Percentiles rank a stretch among this genome's conserved stretches.
These are phyloP conservation scores for Caranx melampygus DNA, from an alignment of 2,113 vertebrate genomes.

Conservation along the genomic window DNA sequence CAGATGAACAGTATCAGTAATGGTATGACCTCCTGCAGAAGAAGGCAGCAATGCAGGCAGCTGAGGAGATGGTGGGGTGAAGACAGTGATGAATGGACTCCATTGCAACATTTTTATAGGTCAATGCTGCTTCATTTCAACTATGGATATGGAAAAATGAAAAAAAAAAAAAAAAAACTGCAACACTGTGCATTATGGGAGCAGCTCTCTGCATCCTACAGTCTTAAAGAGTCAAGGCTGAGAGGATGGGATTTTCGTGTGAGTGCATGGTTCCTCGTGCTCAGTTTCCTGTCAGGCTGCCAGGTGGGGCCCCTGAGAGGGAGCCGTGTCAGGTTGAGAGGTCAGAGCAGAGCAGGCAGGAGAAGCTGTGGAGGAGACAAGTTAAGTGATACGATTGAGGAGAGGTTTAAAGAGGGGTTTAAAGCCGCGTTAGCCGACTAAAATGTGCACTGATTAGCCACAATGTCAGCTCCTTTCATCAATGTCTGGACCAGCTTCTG, in stretches of 20 bases:
- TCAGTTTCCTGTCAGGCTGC: conserved; percentile 26
- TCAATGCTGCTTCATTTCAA: conserved; percentile 30
- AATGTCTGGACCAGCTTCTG: conserved; percentile 32
- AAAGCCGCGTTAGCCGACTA: not conserved
- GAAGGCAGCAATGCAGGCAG: conserved; percentile 34
- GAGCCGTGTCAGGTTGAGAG: conserved; percentile 15
- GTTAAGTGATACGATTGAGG: conserved; percentile 20
- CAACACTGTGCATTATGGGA: conserved; percentile 35
- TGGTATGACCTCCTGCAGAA: conserved; percentile 38
- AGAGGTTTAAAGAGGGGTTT: not conserved
- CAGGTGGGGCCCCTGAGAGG: not conserved
- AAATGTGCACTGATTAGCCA: conserved; percentile 15
- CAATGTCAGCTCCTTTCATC: conserved; percentile 44
- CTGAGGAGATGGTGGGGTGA: conserved; percentile 4
- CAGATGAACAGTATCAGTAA: conserved; percentile 44
- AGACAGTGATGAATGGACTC: conserved; percentile 47
- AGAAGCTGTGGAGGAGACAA: not conserved
- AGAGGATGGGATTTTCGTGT: not conserved
- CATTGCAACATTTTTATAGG: conserved; percentile 49
- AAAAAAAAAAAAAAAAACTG: not conserved
- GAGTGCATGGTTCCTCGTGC: conserved; percentile 2
- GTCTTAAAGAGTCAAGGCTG: not conserved
- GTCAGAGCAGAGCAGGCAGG: conserved; percentile 13
- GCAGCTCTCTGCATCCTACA: not conserved
- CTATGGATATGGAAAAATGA: not conserved